phyloP scores from a whole-genome alignment of 2,113 vertebrate species.

The Pseudopodoces humilis region DNA sequence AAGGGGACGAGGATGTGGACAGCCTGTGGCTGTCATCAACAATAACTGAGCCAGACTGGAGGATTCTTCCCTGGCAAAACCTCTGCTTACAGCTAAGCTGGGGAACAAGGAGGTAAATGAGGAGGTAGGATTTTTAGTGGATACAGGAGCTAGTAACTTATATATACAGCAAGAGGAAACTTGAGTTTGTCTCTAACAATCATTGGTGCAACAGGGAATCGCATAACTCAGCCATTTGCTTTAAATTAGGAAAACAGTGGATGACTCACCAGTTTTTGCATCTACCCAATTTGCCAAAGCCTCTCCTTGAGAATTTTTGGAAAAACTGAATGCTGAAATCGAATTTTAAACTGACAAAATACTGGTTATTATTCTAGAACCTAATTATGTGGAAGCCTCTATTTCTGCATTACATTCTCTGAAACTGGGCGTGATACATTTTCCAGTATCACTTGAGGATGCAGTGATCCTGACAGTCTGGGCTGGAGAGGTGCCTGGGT shows the following conservation, averaged over 20 bases:
- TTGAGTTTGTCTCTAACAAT: not conserved
- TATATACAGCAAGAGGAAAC: not conserved
- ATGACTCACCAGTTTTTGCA: not conserved
- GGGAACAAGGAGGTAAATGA: not conserved
- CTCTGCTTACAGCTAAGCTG: not conserved
- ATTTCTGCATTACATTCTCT: not conserved
- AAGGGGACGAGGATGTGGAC: not conserved
- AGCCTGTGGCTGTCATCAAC: rapidly evolving
- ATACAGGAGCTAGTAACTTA: not conserved
- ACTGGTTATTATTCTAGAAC: not conserved
- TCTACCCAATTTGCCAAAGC: not conserved
- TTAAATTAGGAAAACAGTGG: not conserved
- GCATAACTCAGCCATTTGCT: rapidly evolving
- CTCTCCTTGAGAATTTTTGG: not conserved
- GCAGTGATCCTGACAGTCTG: not conserved
- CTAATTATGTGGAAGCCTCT: not conserved
- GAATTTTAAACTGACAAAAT: not conserved
- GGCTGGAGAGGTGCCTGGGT: not conserved
- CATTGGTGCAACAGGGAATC: not conserved
- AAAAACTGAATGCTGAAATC: not conserved
- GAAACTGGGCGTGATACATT: not conserved
- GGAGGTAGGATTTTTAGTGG: not conserved
- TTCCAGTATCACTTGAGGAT: not conserved
- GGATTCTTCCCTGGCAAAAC: not conserved
- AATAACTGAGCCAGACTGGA: not conserved